Evolutionary conservation across 53 echinoderm and acorn worm species (phyloP).

Genomic region (Crossaster papposus): DNA sequence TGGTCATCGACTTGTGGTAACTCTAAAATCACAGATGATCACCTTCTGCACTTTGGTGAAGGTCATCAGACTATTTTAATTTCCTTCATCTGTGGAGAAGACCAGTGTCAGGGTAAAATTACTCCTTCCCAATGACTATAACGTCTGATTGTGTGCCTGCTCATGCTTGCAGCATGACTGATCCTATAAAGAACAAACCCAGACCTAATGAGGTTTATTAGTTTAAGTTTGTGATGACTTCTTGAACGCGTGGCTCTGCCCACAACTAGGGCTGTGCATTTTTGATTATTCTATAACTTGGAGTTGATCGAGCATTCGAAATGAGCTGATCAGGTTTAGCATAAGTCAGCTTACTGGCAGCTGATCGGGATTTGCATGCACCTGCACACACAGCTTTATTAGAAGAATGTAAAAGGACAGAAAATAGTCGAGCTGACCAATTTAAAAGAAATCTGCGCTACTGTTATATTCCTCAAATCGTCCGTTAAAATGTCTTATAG

Average conservation of each 20-base stretch:
- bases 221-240: neutral
- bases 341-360: too few relatives aligned
- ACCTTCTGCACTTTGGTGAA: constrained; percentile 8
- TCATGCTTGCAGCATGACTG: neutral
- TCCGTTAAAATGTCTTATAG: too few relatives aligned
- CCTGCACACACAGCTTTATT: too few relatives aligned
- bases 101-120: neutral
- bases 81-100: neutral
- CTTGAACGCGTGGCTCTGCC: neutral
- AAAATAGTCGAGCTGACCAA: too few relatives aligned
- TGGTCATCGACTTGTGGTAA: too few relatives aligned
- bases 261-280: neutral
- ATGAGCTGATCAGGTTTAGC: too few relatives aligned
- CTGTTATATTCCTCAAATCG: too few relatives aligned
- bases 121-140: neutral
- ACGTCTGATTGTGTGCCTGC: neutral
- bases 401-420: too few relatives aligned
- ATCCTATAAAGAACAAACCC: neutral
- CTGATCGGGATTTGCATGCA: too few relatives aligned
- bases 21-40: neutral
- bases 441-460: too few relatives aligned
- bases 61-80: constrained; percentile 25
- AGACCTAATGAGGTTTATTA: neutral
- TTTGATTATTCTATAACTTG: neutral
- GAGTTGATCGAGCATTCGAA: too few relatives aligned